phyloP scores from a whole-genome alignment of 2,888 invertebrate species.

The Nasonovia ribisnigri region DNA sequence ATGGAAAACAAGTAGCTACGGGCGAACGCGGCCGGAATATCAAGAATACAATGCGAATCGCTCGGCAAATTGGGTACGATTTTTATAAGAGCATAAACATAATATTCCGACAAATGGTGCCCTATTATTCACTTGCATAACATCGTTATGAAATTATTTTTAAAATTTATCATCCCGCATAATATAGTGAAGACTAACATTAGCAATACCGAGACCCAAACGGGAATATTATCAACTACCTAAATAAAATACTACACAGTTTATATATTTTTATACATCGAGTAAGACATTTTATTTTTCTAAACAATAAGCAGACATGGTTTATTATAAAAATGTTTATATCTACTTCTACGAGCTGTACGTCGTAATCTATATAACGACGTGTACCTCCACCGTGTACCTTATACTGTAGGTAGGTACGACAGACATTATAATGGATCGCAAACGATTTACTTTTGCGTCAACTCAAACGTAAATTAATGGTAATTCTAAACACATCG shows the following conservation, averaged over 20 bases:
- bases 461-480: background rate
- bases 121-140: background rate
- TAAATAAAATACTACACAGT: background rate
- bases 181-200: background rate
- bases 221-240: background rate
- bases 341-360: background rate
- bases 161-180: background rate
- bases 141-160: background rate
- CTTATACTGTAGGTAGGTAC: background rate
- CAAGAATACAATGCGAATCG: conserved; percentile 15
- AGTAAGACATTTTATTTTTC: background rate
- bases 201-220: background rate
- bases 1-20: conserved; percentile 20
- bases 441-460: background rate
- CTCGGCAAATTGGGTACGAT: background rate
- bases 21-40: conserved; percentile 20
- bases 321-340: background rate
- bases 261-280: background rate
- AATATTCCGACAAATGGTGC: background rate
- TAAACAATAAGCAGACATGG: background rate
- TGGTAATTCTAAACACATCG: background rate
- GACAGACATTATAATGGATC: background rate
- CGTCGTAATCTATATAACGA: background rate
- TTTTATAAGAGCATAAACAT: conserved; percentile 1
- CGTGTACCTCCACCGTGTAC: no score